These are phyloP conservation scores for Triplophysa bombifrons DNA, from an alignment of 2,797 vertebrate species.

Conservation along the genomic window DNA sequence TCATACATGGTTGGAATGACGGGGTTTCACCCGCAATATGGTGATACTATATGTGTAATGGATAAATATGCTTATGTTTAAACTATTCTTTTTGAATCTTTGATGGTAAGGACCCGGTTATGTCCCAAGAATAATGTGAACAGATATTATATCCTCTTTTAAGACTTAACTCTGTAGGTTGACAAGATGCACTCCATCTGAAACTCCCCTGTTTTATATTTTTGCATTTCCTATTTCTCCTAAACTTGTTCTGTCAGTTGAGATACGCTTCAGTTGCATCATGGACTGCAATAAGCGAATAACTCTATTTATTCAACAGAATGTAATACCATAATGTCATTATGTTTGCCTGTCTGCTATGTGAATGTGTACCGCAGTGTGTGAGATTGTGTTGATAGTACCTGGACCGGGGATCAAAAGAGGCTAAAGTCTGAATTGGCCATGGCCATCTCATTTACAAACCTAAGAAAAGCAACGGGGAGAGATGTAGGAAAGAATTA, in stretches of 20 bases:
- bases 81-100: background rate
- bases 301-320: background rate
- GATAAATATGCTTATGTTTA: background rate
- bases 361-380: background rate
- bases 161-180: too few species aligned
- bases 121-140: background rate
- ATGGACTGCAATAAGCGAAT: background rate
- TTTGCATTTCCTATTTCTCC: background rate
- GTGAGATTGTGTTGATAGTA: too few species aligned
- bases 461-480: slow-evolving; percentile 66
- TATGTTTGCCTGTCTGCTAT: background rate
- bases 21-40: too few species aligned
- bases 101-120: background rate
- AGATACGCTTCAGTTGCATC: background rate
- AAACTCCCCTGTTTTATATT: background rate
- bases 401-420: slow-evolving; percentile 63
- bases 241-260: too few species aligned
- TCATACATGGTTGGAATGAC: too few species aligned
- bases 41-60: background rate
- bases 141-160: background rate
- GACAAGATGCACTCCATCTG: too few species aligned
- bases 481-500: background rate
- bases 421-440: slow-evolving; percentile 69
- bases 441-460: slow-evolving; percentile 71
- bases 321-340: background rate